Evolutionary conservation across 2,797 vertebrate genomes (phyloP), one percentile per base, ranked within the genome.

Genomic region (Euphonia xanthogaster): DNA sequence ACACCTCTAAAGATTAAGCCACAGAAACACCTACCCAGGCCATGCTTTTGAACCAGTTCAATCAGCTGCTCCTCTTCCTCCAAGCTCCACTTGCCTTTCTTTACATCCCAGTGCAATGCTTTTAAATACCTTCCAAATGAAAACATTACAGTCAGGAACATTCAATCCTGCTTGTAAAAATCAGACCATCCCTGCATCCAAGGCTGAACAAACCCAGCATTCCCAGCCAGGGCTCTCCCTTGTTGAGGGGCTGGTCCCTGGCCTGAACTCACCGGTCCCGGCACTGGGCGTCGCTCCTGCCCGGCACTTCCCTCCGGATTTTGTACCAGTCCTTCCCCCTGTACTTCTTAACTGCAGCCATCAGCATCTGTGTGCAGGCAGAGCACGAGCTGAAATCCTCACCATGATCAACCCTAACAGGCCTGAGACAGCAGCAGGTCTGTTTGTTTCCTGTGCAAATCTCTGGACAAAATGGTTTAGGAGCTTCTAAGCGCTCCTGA

Each of bases 321-420:
- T 98, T 99, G 85, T 98, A 99, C 99, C 99, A 99, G 44, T 98
- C 97, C 62, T 97, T 98, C 28, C 95, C 98, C 35, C 98, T 98
- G 0, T 98, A 96, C 53, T 98, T 98, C 60, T 97, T 96, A 2
- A 99, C 98, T 0, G 99, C 99, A 54, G 94, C 97, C 76, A 98
- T 80, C 68, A 99, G 87, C 94, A 99, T 97, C 99, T 99, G 66
- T 4, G 44, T 25, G 39, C 55, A 67, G 14, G 40, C 37, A 74
- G 12, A 72, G 22, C 58, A 82, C 61, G 40, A 74, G 51, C 3
- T 66, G 21, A 57, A 44, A 66, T 37, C 37, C 54, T 65, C 39
- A 63, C 27, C 57, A 44, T 5, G 1, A 37, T 15, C 14, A 61
- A 28, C 14, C 30, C 39, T 14, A 42, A 39, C 0, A 73, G n/a